Conservation (phyloP, 2,113 vertebrate genomes). For the Osmerus eperlanus region DNA sequence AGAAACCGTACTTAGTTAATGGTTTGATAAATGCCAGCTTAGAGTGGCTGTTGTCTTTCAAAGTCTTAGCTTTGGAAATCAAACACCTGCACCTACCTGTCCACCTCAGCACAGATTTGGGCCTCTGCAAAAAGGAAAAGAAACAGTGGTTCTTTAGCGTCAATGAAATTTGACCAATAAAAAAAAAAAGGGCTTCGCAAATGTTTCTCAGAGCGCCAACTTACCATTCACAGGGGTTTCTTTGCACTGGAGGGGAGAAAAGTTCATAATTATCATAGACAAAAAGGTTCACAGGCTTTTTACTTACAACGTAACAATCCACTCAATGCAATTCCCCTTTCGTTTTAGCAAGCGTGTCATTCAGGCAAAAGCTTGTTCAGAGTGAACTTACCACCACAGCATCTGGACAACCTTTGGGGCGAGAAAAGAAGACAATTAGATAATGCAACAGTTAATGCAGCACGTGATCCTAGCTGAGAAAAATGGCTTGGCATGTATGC, state of each 20-base stretch:
- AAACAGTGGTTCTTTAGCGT: not conserved
- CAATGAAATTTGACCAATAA: not conserved
- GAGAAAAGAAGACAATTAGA: too few relatives aligned
- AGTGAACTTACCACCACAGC: not conserved
- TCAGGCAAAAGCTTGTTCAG: not conserved
- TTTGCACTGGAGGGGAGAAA: not conserved
- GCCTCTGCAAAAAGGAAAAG: not conserved
- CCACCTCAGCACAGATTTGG: conserved; percentile 27
- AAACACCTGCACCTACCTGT: conserved; percentile 26
- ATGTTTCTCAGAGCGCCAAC: not conserved
- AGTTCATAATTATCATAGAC: not conserved
- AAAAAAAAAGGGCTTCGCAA: not conserved
- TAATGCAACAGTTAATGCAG: not conserved
- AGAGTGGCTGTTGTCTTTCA: not conserved
- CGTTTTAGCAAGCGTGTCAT: not conserved
- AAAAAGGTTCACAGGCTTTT: not conserved
- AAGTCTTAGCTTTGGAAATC: not conserved
- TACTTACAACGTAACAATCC: not conserved
- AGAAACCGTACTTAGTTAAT: not conserved
- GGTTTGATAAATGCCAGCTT: not conserved
- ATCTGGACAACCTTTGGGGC: too few relatives aligned
- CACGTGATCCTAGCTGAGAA: not conserved
- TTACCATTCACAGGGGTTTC: too few relatives aligned
- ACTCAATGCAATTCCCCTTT: not conserved
- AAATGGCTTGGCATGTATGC: not conserved